These are phyloP conservation scores for Otis tarda DNA, from an alignment of 2,113 vertebrate species.

Conservation along the genomic window DNA sequence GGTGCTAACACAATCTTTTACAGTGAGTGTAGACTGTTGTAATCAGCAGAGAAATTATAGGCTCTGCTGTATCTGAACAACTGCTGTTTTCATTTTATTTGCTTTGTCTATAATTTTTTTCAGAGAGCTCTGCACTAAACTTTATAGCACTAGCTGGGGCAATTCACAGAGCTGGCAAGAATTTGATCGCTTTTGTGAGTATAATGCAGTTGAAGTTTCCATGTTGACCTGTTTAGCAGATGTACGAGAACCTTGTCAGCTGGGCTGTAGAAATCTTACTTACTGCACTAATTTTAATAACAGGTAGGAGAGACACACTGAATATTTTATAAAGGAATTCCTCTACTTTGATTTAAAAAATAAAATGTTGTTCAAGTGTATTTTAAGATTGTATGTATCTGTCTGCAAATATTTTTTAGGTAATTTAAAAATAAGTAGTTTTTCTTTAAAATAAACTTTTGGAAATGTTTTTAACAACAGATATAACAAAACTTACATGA, in stretches of 20 bases:
- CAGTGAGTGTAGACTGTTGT: neutral
- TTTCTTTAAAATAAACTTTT: neutral
- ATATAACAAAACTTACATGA: neutral
- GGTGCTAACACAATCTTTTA: neutral
- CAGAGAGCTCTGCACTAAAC: slow-evolving; percentile 93
- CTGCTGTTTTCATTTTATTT: neutral
- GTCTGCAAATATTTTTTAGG: neutral
- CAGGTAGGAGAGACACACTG: slow-evolving; percentile 81
- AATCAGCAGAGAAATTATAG: neutral
- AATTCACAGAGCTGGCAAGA: slow-evolving; percentile 96
- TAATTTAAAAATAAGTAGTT: neutral
- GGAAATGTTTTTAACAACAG: neutral
- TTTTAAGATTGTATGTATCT: neutral
- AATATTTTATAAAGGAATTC: slow-evolving; percentile 52
- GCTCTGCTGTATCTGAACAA: neutral
- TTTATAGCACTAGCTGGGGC: slow-evolving; percentile 96
- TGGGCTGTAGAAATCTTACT: slow-evolving; percentile 94
- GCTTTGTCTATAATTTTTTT: neutral
- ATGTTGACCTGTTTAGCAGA: slow-evolving; percentile 97
- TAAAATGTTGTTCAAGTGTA: slow-evolving; percentile 5
- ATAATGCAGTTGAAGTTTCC: slow-evolving; percentile 90
- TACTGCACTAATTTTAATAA: slow-evolving; percentile 99
- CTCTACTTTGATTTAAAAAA: slow-evolving; percentile 33
- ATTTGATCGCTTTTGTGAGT: slow-evolving; percentile 96
- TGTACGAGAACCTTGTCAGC: slow-evolving; percentile 94